phyloP scores from a whole-genome alignment of 2,888 invertebrate species.

The Catocala sponsa region DNA sequence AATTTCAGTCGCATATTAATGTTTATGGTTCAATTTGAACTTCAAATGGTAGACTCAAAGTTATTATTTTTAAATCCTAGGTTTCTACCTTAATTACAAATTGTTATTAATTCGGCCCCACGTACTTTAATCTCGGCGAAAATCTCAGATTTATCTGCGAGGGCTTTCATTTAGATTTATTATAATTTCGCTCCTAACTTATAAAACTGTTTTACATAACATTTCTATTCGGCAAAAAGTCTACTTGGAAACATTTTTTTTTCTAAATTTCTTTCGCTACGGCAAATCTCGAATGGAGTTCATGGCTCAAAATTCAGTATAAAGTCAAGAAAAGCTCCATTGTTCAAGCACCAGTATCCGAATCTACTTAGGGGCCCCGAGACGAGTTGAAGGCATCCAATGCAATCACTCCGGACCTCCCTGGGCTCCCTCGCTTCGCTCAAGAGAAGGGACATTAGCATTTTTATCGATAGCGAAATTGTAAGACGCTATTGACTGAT shows the following conservation, averaged over 20 bases:
- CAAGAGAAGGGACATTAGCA: conserved; percentile 78
- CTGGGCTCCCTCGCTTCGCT: conserved; percentile 40
- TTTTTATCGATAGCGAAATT: conserved; percentile 81
- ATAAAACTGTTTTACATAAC: conserved; percentile 21
- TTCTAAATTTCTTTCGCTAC: conserved; percentile 28
- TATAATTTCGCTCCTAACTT: conserved; percentile 23
- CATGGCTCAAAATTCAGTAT: conserved; percentile 51
- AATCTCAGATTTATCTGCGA: conserved; percentile 12
- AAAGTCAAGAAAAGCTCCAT: conserved; percentile 60
- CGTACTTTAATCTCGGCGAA: conserved; percentile 12
- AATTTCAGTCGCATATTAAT: too few relatives aligned
- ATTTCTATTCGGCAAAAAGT: conserved; percentile 23
- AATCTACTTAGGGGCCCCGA: conserved; percentile 60
- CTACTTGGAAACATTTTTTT: conserved; percentile 28
- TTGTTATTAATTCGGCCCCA: conserved; percentile 11
- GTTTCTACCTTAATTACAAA: conserved; percentile 7
- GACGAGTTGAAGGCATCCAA: conserved; percentile 68
- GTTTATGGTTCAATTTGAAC: too few relatives aligned
- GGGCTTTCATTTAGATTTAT: conserved; percentile 23
- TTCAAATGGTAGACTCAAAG: not conserved
- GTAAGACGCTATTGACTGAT: conserved; percentile 61
- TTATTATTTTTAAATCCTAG: not conserved
- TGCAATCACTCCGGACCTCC: conserved; percentile 76
- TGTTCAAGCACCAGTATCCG: conserved; percentile 61
- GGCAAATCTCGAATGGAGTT: conserved; percentile 48